Evolutionary conservation across 1,140 invertebrate species (phyloP), one percentile per base, ranked within the genome.

Genomic region (Drosophila saltans): DNA sequence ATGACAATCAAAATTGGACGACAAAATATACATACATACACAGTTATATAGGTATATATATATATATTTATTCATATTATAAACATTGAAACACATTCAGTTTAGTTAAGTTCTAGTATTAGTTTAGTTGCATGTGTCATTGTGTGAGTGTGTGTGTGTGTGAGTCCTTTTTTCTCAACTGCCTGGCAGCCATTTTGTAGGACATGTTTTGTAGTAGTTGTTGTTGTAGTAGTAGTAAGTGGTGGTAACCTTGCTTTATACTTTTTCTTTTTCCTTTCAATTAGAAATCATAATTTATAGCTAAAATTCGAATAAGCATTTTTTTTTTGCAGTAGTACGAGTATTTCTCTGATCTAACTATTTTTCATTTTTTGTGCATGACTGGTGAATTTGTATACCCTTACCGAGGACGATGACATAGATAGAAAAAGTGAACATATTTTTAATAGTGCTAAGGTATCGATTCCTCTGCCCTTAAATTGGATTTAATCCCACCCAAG

Each of bases 81-180:
- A 79, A 82, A 88, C 69, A 77, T 88, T 62, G 83, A 88, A 88
- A 88, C 83, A 88, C 84, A 88, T 88, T 88, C 80, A 80, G 83
- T 88, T 52, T 52, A 52, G 21, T 52, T 52, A 10, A 52, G 45
- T 52, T 52, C 21, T 86, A 86, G 82, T 88, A 83, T 66, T 75
- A 88, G 84, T 77, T 48, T 64, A 64, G 62, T 64, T 62, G 21
- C 45, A 64, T 28, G 30, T 62, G 60, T 26, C 26, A 11, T 75
- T 36, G 9, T 67, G 45, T 66, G 55, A 62, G 52, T 43, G 36
- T 56, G 56, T 69, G 66, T 62, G 56, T 69, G 72, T 40, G 71
- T 71, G 52, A 66, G 62, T 72, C 26, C 56, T 10, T n/a, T 63
- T 4, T 26, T 0, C 3, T 58, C 1, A 9, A 43, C 62, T 78